phyloP scores from a whole-genome alignment of 64 coral and sea anemone species.

The Actinia equina region DNA sequence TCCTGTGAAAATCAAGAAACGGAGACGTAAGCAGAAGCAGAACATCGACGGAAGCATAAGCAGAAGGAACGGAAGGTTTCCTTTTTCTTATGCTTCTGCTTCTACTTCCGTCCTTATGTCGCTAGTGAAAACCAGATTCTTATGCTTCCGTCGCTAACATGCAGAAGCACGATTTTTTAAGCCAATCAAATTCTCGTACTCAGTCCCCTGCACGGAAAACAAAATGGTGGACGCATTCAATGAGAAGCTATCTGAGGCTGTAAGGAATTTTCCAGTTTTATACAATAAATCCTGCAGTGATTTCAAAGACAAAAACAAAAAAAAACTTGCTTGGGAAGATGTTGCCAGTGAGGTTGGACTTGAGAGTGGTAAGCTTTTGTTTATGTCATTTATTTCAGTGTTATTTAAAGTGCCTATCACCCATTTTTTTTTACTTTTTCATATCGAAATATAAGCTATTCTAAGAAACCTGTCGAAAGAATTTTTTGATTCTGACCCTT shows the following conservation, averaged over 20 bases:
- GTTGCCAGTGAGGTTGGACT: constrained; percentile 20
- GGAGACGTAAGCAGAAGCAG: no score
- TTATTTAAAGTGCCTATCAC: neutral
- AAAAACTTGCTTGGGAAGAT: constrained; percentile 27
- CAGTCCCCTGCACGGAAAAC: neutral
- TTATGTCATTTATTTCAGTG: no score
- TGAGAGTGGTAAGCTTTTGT: neutral
- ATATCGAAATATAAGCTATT: no score
- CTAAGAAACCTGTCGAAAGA: no score
- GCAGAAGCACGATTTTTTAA: neutral
- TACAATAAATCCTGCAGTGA: constrained; percentile 35
- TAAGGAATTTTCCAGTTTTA: constrained; percentile 22
- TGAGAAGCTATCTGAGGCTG: constrained; percentile 33
- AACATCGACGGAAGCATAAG: no score
- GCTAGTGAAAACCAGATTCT: neutral
- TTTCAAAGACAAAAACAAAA: constrained; percentile 49
- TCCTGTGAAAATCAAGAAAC: no score
- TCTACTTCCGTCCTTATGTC: no score
- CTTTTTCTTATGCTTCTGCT: no score
- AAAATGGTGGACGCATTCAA: neutral
- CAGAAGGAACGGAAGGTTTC: no score
- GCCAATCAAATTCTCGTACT: constrained; percentile 7
- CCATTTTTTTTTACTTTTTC: no score
- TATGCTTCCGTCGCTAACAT: neutral
- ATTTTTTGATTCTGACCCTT: no score